phyloP scores from a whole-genome alignment of 2,888 invertebrate species.

The Lamellibrachia columna region DNA sequence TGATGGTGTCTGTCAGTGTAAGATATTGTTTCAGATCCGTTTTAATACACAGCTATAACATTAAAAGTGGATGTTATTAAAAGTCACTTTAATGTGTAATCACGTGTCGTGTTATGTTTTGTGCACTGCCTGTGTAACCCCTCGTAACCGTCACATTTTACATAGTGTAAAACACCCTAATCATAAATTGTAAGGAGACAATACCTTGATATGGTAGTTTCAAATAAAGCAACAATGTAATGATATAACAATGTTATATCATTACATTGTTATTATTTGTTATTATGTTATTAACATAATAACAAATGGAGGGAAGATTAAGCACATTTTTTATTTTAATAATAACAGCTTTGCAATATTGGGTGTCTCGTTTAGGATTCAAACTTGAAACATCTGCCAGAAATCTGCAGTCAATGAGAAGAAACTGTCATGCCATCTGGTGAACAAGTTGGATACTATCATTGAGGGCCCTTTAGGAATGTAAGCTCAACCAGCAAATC shows the following conservation, averaged over 20 bases:
- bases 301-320: no score
- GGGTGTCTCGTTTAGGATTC: no score
- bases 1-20: background rate
- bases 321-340: no score
- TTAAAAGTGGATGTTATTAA: background rate
- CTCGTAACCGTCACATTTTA: background rate
- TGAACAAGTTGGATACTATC: background rate
- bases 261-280: no score
- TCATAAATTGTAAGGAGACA: no score
- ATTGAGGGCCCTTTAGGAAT: background rate
- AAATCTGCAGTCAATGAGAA: no score
- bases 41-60: background rate
- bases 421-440: background rate
- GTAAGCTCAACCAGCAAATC: background rate
- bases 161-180: background rate
- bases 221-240: no score
- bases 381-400: no score
- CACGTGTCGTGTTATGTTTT: background rate
- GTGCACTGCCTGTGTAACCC: background rate
- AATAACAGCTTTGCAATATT: no score
- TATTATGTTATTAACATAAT: no score
- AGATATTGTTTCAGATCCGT: conserved; percentile 6
- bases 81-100: background rate
- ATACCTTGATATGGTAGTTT: no score
- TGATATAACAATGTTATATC: no score